Evolutionary conservation across 2,888 invertebrate genomes (phyloP), one percentile per base, ranked within the genome.

Genomic region (Latheticus oryzae): DNA sequence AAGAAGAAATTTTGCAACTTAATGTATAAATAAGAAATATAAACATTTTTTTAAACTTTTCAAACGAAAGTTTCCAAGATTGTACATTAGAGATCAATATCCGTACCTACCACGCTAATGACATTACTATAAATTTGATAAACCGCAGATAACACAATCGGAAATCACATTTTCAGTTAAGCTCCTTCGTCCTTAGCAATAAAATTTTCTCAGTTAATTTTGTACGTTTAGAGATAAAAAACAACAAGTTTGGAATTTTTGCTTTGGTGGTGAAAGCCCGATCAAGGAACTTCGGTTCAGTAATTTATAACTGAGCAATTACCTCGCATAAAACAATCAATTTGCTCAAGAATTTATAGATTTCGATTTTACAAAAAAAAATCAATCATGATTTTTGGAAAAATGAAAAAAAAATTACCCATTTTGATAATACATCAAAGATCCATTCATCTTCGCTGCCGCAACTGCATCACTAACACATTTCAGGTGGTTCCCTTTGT

Each of bases 231-330:
- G n/a, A n/a, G n/a, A n/a, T n/a, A n/a, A n/a, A n/a, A n/a, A n/a
- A n/a, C n/a, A n/a, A n/a, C n/a, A n/a, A n/a, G n/a, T n/a, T n/a
- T n/a, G n/a, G n/a, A n/a, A 35, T 8, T 8, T 5, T 17, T 35
- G 8, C 8, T 7, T 9, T 16, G 23, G 8, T 8, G 16, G 38
- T 38, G 38, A 38, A 38, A 38, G 38, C 23, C 21, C 9, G 9
- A 37, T 37, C 8, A 38, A 21, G 38, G 38, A 38, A 85, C 73
- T 7, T 80, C 79, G 37, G 81, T 82, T 79, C 85, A 83, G 66
- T 85, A 84, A 42, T 15, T 42, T 13, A 12, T 38, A 12, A 38
- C 23, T 38, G 8, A 38, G 23, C 21, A 38, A 38, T 38, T 38
- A 12, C 5, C 19, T 9, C 13, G 13, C 16, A 32, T 13, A 32